Evolutionary conservation across 2,113 vertebrate genomes (phyloP), one percentile per base, ranked within the genome.

Genomic region (Paralichthys olivaceus): DNA sequence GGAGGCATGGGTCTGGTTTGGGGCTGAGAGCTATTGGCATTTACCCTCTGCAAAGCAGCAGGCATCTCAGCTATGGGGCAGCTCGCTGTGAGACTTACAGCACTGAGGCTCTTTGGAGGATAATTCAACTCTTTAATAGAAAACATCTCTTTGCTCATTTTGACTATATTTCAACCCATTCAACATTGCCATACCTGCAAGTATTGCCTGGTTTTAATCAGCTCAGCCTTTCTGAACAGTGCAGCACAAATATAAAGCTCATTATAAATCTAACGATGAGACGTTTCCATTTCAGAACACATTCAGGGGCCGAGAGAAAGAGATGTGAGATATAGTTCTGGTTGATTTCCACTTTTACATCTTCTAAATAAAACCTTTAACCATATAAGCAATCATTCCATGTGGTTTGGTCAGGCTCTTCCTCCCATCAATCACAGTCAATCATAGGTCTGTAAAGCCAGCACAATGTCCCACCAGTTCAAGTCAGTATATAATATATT

Each of bases 361-460:
- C 45, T 65, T 80, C 54, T 77, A 84, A 81, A 81, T 74, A 74
- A 84, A 84, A 74, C 45, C 60, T 51, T 73, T 28, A 34, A 70
- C 64, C 72, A 25, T 37, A 40, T 13, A 37, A 58, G 17, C 34
- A 25, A 23, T 45, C 26, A 13, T 67, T 73, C 43, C 54, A 25
- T 63, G 63, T 45, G 74, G 80, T 84, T 59, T 40, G 68, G 49
- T 37, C 32, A 71, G 75, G 40, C 40, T 65, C 66, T 25, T 62
- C 62, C 28, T 66, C 26, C 47, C 56, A 28, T 70, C 70, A 71
- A 29, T 80, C 45, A 69, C 58, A 26, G 23, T 26, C 17, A 19
- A 19, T 49, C 45, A 49, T 15, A 49, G 45, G 37, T 55, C 58
- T 40, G 11, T 4, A 28, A 32, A 60, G 32, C 56, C 54, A 43